A percentile compares a stretch with the other conserved stretches of the same genome.
phyloP scores from a whole-genome alignment of 2,113 vertebrate genomes.

The Neopipo cinnamomea region DNA sequence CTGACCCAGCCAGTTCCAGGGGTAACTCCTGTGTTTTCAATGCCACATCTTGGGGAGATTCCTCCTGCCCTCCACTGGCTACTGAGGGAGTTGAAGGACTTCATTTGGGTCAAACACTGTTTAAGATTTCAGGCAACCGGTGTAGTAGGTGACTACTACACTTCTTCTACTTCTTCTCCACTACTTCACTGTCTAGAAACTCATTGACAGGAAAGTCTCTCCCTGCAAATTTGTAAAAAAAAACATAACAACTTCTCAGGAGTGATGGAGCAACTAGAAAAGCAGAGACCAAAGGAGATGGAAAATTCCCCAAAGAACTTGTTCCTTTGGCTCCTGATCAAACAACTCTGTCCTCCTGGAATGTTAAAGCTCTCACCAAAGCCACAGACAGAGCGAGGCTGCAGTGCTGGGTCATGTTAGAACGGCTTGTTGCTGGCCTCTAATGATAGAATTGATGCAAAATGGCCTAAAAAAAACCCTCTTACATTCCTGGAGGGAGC shows the following conservation, averaged over 20 bases:
- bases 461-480: neutral
- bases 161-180: too few species aligned
- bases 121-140: neutral
- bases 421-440: neutral
- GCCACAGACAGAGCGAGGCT: neutral
- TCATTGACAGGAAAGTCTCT: neutral
- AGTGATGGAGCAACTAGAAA: neutral
- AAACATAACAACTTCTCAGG: neutral
- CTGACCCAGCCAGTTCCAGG: neutral
- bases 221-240: neutral
- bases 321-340: neutral
- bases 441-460: neutral
- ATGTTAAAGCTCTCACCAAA: neutral
- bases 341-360: fast-evolving
- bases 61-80: neutral
- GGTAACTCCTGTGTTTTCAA: neutral
- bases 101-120: neutral
- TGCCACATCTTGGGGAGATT: neutral
- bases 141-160: neutral
- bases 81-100: neutral
- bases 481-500: neutral
- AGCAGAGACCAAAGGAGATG: neutral
- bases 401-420: neutral
- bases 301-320: neutral
- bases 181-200: neutral